phyloP scores from a whole-genome alignment of 2,888 invertebrate genomes.

The Athalia circularis region DNA sequence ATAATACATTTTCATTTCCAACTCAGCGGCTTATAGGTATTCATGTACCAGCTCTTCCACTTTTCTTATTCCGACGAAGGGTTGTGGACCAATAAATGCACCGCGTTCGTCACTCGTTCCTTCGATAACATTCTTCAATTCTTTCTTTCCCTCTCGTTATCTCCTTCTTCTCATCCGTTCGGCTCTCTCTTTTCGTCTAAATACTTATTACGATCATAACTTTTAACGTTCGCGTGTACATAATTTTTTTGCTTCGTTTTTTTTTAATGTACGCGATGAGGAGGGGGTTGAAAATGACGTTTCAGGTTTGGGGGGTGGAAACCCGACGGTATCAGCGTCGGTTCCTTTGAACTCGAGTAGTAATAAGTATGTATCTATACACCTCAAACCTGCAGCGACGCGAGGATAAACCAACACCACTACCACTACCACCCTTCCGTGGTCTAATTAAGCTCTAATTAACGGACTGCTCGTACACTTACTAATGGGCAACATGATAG shows the following conservation, averaged over 20 bases:
- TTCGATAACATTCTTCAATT: no score
- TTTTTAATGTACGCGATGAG: no score
- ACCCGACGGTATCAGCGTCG: background rate
- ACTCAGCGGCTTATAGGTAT: background rate
- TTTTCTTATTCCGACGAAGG: no score
- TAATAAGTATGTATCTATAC: slow-evolving; percentile 61
- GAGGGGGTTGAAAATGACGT: background rate
- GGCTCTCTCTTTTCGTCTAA: no score
- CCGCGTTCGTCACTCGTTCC: no score
- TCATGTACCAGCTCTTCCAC: background rate
- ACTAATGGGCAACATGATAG: slow-evolving; percentile 72
- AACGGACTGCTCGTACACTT: slow-evolving; percentile 68
- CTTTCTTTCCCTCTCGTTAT: no score
- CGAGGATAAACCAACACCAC: slow-evolving; percentile 22
- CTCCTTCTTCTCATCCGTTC: no score
- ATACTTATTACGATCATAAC: no score
- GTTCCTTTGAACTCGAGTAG: slow-evolving; percentile 50
- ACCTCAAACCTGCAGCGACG: no score
- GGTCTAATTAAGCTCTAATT: slow-evolving; percentile 73
- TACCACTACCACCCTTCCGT: slow-evolving; percentile 61
- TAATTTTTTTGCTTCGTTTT: no score
- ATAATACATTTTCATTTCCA: background rate
- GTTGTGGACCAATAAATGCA: no score
- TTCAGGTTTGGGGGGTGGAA: background rate
- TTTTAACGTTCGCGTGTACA: no score